These are phyloP conservation scores for Ctenopoma kingsleyae DNA, from an alignment of 2,797 vertebrate genomes.

Conservation along the genomic window DNA sequence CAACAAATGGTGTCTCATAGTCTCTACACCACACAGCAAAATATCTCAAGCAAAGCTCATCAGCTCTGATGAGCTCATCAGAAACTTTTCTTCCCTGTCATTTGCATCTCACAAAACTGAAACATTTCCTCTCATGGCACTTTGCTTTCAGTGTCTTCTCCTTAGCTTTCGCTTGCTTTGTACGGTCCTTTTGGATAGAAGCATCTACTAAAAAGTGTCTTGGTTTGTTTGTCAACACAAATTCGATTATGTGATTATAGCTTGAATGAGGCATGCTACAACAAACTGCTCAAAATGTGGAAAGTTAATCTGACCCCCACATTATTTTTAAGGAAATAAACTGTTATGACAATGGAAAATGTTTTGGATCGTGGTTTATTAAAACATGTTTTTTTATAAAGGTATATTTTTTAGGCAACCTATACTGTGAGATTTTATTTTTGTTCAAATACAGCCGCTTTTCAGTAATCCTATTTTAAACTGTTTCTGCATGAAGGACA, in stretches of 20 bases:
- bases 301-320: background rate
- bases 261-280: background rate
- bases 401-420: background rate
- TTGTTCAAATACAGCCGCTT: background rate
- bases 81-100: too few relatives aligned
- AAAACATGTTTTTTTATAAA: background rate
- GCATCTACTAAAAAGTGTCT: too few relatives aligned
- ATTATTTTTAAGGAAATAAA: background rate
- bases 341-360: background rate
- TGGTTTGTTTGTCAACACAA: too few relatives aligned
- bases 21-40: too few relatives aligned
- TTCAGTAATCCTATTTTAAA: background rate
- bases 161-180: too few relatives aligned
- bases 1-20: too few relatives aligned
- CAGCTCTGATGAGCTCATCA: too few relatives aligned
- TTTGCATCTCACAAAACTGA: too few relatives aligned
- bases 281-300: background rate
- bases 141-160: too few relatives aligned
- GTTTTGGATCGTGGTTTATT: conserved; percentile 1
- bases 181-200: too few relatives aligned
- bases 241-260: background rate
- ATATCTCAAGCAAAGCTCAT: too few relatives aligned
- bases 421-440: background rate
- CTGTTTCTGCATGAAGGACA: background rate
- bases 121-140: too few relatives aligned